Base-by-base conservation (phyloP, 2,888 invertebrate species). In the Drosophila yooni region DNA sequence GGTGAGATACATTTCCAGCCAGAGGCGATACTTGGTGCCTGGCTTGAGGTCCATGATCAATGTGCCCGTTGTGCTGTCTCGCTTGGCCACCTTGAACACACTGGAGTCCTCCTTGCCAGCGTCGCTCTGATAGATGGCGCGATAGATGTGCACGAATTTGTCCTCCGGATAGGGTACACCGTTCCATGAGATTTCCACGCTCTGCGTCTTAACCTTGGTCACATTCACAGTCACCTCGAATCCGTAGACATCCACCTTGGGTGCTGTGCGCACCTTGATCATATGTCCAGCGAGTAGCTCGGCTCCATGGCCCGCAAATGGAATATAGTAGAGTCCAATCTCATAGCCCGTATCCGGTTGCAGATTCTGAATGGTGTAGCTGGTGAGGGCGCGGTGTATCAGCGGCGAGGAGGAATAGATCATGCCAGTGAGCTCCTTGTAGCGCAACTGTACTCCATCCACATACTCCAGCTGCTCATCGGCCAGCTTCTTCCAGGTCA, bases 111-210 rank as follows among this genome's bases (percentile, higher is more conserved):
- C 96, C 84, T 96, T 96, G 43, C 95, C 96, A 15, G 95, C 94
- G 90, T 96, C 96, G 86, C 95, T 96, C 91, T 96, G 96, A 92
- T 96, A 96, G 78, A 97, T 97, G 1, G 97, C 97, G 64, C 97
- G 95, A 93, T 97, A 98, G 86, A 98, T 97, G 81, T 97, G 96
- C 58, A 98, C 97, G 94, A 96, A 98, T 92, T 98, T 97, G 92
- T 98, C 97, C 75, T 97, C 96, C 0, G 98, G 98, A 81, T 96
- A 95, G 0, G 98, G 98, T 0, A 98, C 96, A 0, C 98, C 98
- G 57, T 94, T 95, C 97, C 97, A 98, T 7, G 95, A 94, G 8
- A 98, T 94, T 88, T 97, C 97, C 0, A 96, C 96, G 13, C 96
- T 96, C 60, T 95, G 95, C 0, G 97, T 94, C 78, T 97, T 97